These are phyloP conservation scores for Zapus hudsonius DNA, from an alignment of 2,113 vertebrate genomes.

Conservation along the genomic window DNA sequence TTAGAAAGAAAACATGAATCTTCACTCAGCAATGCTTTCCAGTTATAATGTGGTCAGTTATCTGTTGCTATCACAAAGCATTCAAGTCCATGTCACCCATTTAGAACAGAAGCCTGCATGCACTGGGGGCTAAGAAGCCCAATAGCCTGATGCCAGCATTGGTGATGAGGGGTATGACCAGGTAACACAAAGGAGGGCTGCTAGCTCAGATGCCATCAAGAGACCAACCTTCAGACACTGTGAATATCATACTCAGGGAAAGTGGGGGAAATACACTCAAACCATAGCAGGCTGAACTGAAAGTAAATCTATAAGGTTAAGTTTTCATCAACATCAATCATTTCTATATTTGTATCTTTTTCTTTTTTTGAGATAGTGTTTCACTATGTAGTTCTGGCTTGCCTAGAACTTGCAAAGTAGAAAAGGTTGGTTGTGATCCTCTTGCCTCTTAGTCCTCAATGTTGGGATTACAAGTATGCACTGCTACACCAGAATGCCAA, in stretches of 20 bases:
- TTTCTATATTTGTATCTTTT: background rate
- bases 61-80: background rate
- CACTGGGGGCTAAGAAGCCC: too few species aligned
- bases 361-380: too few species aligned
- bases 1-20: constrained; percentile 53
- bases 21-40: background rate
- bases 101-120: background rate
- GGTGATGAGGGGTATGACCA: too few species aligned
- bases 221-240: background rate
- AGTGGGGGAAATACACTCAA: background rate
- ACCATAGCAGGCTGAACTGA: background rate
- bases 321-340: background rate
- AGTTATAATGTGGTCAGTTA: background rate
- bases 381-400: background rate
- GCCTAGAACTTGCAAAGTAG: background rate
- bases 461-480: background rate
- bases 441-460: background rate
- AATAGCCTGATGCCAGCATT: too few species aligned
- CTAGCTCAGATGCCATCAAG: too few species aligned
- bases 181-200: background rate
- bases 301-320: constrained; percentile 18
- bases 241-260: background rate
- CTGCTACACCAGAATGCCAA: background rate
- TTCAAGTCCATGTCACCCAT: background rate
- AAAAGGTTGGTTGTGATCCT: background rate